Conservation (phyloP, 2,888 invertebrate genomes). For the Aproaerema taeniolella region DNA sequence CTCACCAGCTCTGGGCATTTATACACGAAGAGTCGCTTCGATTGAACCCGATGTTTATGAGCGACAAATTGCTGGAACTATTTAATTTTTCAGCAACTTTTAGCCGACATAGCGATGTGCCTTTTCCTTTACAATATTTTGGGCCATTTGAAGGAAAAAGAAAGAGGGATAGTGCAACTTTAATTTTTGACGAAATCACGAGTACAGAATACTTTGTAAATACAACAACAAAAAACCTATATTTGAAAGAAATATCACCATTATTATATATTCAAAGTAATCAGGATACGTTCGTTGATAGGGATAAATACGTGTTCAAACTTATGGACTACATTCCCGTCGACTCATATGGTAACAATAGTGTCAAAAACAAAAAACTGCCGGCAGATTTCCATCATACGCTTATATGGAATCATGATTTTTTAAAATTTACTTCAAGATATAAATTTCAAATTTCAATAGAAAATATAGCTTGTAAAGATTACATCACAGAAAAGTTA, state of each 20-base stretch:
- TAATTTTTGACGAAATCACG: too few relatives aligned
- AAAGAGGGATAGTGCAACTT: too few relatives aligned
- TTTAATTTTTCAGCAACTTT: conserved; percentile 91
- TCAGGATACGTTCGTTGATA: conserved; percentile 86
- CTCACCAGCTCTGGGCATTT: conserved; percentile 85
- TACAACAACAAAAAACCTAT: conserved; percentile 73
- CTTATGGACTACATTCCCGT: conserved; percentile 83
- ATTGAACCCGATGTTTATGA: conserved; percentile 81
- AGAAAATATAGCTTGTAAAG: conserved; percentile 89
- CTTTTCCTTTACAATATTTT: conserved; percentile 83
- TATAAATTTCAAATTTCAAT: conserved; percentile 90
- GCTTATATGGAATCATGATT: conserved; percentile 77
- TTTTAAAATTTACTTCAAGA: conserved; percentile 79
- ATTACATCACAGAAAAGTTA: conserved; percentile 92
- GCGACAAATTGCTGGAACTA: conserved; percentile 77
- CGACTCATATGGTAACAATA: conserved; percentile 89
- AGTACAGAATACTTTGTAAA: conserved; percentile 71
- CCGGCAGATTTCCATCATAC: conserved; percentile 83
- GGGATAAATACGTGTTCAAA: conserved; percentile 84
- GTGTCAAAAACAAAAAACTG: conserved; percentile 85
- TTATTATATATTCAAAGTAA: conserved; percentile 78
- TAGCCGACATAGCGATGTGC: conserved; percentile 84
- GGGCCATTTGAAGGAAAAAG: too few relatives aligned
- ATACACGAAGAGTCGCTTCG: conserved; percentile 93
- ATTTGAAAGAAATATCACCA: conserved; percentile 80